Conservation (phyloP, 2,797 vertebrate genomes). For the Enteromius unitaeniatus region DNA sequence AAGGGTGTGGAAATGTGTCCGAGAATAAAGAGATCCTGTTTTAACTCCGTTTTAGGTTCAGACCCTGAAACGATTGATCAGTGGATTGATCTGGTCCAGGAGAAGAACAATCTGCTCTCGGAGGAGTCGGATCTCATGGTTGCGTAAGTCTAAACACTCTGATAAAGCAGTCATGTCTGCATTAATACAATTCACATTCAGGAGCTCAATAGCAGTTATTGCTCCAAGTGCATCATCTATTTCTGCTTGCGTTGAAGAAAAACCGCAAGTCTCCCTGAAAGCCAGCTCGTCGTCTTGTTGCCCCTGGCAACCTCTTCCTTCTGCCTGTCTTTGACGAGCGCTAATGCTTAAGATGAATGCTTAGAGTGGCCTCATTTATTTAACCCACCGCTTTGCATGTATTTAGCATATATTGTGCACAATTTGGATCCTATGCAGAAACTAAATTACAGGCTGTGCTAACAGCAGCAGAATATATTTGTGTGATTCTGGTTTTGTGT, state of each 20-base stretch:
- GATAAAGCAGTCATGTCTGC: neutral
- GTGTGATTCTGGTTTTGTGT: slow-evolving; percentile 23
- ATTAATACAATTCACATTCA: neutral
- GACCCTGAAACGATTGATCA: slow-evolving; percentile 81
- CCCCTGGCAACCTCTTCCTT: slow-evolving; percentile 57
- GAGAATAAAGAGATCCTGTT: neutral
- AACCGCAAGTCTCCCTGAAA: slow-evolving; percentile 19
- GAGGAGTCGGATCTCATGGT: slow-evolving; percentile 98
- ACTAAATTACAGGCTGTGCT: slow-evolving; percentile 26
- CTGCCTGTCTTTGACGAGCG: slow-evolving; percentile 34
- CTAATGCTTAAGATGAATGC: slow-evolving; percentile 50
- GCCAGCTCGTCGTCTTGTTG: slow-evolving; percentile 40
- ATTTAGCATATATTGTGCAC: slow-evolving; percentile 54
- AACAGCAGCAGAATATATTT: slow-evolving; percentile 4
- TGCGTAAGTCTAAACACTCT: slow-evolving; percentile 77
- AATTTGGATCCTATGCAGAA: neutral
- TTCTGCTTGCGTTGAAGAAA: slow-evolving; percentile 11
- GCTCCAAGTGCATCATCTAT: neutral
- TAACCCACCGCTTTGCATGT: slow-evolving; percentile 31
- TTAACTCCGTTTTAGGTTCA: slow-evolving; percentile 61
- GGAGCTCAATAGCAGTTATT: neutral
- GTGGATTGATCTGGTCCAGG: slow-evolving; percentile 88
- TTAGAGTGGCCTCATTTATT: slow-evolving; percentile 44
- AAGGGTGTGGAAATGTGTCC: neutral
- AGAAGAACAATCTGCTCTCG: slow-evolving; percentile 87